A percentile compares a stretch with the other conserved stretches of the same genome.
Evolutionary conservation across 2,113 vertebrate genomes (phyloP).

Genomic region (Hydrolagus affinis): DNA sequence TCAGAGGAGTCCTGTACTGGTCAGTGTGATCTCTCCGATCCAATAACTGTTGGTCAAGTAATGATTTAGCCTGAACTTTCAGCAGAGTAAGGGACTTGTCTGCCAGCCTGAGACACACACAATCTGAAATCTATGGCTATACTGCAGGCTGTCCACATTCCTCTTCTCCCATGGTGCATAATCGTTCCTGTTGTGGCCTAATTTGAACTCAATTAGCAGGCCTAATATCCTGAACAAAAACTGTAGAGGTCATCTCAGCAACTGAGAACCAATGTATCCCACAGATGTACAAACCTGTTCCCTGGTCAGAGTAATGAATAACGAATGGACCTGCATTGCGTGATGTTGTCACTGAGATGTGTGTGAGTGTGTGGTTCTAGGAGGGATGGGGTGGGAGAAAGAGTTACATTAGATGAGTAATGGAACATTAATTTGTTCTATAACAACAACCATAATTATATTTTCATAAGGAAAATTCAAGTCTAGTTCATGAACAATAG

Average conservation of each 20-base stretch:
- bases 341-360: not conserved
- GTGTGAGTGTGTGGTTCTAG: not conserved
- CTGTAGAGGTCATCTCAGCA: constrained; percentile 43
- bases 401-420: not conserved
- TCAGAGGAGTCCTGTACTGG: constrained; percentile 45
- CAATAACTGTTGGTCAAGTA: constrained; percentile 32
- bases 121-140: constrained; percentile 41
- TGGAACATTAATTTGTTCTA: not conserved
- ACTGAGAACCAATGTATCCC: constrained; percentile 45
- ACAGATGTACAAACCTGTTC: constrained; percentile 41
- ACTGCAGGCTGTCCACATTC: constrained; percentile 8
- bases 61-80: constrained; percentile 45
- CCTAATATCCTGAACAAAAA: constrained; percentile 39
- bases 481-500: not conserved
- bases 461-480: not conserved
- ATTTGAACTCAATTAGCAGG: constrained; percentile 38
- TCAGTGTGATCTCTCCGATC: constrained; percentile 42
- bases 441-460: not conserved
- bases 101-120: constrained; percentile 39
- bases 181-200: not conserved
- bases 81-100: constrained; percentile 41
- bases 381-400: not conserved
- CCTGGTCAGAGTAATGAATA: constrained; percentile 51
- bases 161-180: constrained; percentile 19
- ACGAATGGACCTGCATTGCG: constrained; percentile 53